Evolutionary conservation across 2,113 vertebrate genomes (phyloP).

Genomic region (Callospermophilus lateralis): DNA sequence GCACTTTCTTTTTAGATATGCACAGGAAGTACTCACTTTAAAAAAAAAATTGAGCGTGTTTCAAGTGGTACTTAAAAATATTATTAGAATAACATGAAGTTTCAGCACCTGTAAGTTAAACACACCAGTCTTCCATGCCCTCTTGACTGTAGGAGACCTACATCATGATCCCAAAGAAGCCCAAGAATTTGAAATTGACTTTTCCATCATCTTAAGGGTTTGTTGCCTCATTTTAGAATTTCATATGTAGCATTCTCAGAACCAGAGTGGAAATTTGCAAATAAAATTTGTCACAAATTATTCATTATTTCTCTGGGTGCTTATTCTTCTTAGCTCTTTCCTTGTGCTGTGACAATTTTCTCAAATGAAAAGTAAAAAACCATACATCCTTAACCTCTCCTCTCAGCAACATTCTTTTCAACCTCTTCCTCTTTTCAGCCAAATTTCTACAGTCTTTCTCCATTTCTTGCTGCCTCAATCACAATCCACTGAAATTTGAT

Average conservation of each 20-base stretch:
- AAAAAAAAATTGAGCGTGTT: not conserved
- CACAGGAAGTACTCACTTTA: not conserved
- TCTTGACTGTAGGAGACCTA: not conserved
- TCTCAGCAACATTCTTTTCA: not conserved
- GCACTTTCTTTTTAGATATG: not conserved
- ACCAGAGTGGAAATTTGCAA: not conserved
- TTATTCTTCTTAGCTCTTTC: not conserved
- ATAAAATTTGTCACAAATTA: not conserved
- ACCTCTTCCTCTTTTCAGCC: not conserved
- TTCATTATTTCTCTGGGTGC: not conserved
- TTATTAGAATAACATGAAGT: not conserved
- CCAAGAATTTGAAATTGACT: not conserved
- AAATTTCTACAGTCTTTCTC: not conserved
- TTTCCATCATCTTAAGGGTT: not conserved
- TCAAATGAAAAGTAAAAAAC: slow-evolving; percentile 2
- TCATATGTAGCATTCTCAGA: not conserved
- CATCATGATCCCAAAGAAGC: not conserved
- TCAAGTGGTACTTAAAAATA: not conserved
- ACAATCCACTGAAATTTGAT: not conserved
- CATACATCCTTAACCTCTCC: not conserved
- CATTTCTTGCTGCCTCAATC: not conserved
- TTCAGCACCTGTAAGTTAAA: not conserved
- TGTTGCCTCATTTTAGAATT: not conserved
- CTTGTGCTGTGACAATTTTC: not conserved
- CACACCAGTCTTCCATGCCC: not conserved